These are phyloP conservation scores for Hirudo medicinalis DNA, from an alignment of 1,140 invertebrate species.

Conservation along the genomic window DNA sequence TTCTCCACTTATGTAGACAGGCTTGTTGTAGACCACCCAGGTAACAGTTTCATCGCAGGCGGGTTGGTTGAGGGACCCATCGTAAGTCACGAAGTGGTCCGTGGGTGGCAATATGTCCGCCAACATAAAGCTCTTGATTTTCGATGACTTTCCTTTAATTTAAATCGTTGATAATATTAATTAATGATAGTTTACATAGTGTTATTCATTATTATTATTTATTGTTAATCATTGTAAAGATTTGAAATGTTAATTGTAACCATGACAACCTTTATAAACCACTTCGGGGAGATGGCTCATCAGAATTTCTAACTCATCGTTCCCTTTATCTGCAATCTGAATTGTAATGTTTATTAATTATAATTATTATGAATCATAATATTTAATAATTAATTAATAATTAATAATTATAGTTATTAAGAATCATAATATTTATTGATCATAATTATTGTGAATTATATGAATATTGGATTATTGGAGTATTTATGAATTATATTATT, in stretches of 20 bases:
- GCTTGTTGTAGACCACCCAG: constrained; percentile 39
- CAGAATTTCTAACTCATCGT: background rate
- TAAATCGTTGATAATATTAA: background rate
- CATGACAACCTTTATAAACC: background rate
- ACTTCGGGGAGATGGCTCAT: background rate
- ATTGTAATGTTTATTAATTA: background rate
- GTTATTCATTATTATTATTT: background rate
- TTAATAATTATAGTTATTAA: background rate
- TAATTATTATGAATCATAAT: background rate
- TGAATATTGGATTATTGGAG: background rate
- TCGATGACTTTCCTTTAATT: constrained; percentile 25
- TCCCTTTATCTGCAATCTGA: background rate
- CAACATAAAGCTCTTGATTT: constrained; percentile 26
- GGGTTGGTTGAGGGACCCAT: constrained; percentile 37
- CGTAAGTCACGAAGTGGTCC: constrained; percentile 36
- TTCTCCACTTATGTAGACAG: constrained; percentile 33
- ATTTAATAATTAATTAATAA: background rate
- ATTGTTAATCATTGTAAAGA: background rate
- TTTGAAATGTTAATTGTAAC: background rate
- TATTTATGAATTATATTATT: background rate
- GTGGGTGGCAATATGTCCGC: constrained; percentile 31
- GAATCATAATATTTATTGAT: background rate
- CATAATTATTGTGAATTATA: background rate
- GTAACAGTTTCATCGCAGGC: constrained; percentile 39
- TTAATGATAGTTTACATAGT: too few species aligned